Base-by-base conservation (phyloP, 2,113 vertebrate species). In the Pitta sordida region DNA sequence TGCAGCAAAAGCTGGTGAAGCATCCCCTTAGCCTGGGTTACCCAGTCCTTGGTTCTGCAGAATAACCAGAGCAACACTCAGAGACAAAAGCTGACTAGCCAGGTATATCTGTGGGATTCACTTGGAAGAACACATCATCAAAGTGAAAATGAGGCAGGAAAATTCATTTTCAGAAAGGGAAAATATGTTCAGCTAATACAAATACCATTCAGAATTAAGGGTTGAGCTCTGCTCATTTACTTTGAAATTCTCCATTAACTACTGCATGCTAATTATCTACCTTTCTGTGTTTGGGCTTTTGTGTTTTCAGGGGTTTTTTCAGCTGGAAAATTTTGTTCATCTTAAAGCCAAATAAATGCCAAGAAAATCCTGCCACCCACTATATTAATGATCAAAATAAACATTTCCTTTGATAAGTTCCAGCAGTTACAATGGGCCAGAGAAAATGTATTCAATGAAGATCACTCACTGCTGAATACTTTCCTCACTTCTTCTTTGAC, bases 381-480 rank as follows among this genome's bases (percentile, higher is more conserved):
- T 87, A 87, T 59, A 86, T 70, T 93, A 88, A 69, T 69, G 86
- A 96, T 88, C 91, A 94, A 93, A 96, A 96, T 86, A 95, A 93
- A 53, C 0, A 30, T 88, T 91, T 69, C 88, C 90, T 95, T 95
- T 95, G 89, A 83, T 89, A 95, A 95, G 49, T 90, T 94, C 71
- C 83, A 86, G 87, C 78, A 91, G 83, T 83, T 88, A 94, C 93
- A 91, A 80, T 79, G 94, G 93, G 65, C 82, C 71, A 75, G 76
- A 94, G 93, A 94, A 96, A 95, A 96, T 81, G 32, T 86, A 95
- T 95, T 94, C 93, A 78, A 19, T 11, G 79, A 81, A 83, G 92
- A 96, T 95, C 91, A 91, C 71, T 94, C 91, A 74, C 59, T 71
- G 70, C 63, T 90, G 68, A 92, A 83, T 59, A 67, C 64, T 86